Percentiles rank a stretch among this genome's conserved stretches.
phyloP scores from a whole-genome alignment of 2,113 vertebrate genomes.

The Pelvicachromis taeniatus region DNA sequence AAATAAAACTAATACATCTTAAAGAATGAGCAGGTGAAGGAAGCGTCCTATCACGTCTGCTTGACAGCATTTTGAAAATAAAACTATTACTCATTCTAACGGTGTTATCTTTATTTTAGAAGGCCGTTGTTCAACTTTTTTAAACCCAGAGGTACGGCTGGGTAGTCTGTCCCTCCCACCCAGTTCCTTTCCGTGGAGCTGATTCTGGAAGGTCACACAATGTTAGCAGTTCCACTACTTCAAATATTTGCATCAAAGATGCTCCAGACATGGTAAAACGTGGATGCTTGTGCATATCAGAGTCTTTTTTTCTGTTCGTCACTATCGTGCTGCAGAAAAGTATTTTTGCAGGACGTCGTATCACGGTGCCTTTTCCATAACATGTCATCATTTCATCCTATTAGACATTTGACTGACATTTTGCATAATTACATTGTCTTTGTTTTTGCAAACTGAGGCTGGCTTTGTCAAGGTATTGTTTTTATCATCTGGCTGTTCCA shows the following conservation, averaged over 20 bases:
- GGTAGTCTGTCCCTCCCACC: background rate
- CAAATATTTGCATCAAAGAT: background rate
- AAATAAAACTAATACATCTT: too few species aligned
- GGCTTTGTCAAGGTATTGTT: background rate
- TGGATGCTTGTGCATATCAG: accelerated
- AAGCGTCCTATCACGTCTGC: too few species aligned
- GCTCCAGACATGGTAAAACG: background rate
- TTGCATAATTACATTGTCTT: background rate
- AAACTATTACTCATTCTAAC: background rate
- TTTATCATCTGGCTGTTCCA: background rate
- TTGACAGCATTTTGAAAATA: background rate
- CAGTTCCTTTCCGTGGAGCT: background rate
- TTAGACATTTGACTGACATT: background rate
- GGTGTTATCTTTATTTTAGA: background rate
- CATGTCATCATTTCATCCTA: background rate
- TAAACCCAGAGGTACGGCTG: background rate
- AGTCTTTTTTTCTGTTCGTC: background rate
- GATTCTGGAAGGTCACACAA: background rate
- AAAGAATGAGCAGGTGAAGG: background rate
- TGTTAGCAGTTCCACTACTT: background rate
- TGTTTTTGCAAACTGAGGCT: accelerated
- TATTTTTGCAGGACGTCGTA: background rate
- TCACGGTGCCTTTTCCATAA: background rate
- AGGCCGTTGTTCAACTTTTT: background rate
- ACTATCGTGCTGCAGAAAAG: too few species aligned